phyloP scores from a whole-genome alignment of 2,113 vertebrate species.

The Thunnus thynnus region DNA sequence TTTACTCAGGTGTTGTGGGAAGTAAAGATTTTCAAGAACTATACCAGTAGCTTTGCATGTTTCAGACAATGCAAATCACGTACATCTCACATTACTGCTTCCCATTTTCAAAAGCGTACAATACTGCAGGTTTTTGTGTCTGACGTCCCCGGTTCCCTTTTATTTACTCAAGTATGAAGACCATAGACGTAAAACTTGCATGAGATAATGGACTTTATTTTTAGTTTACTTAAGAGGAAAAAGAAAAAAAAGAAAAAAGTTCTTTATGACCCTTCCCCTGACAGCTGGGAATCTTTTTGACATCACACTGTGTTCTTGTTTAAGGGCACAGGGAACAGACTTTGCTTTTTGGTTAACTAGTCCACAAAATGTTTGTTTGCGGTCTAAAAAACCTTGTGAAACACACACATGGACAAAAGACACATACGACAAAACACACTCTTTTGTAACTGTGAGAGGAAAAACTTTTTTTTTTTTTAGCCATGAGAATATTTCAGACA shows the following conservation, averaged over 20 bases:
- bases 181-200: neutral
- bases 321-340: neutral
- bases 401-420: constrained; percentile 1
- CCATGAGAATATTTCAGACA: neutral
- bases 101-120: neutral
- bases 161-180: neutral
- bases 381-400: constrained; percentile 13
- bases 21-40: neutral
- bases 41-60: neutral
- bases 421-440: neutral
- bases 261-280: neutral
- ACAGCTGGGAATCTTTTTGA: constrained; percentile 8
- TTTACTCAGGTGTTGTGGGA: too few species aligned
- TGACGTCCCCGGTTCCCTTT: neutral
- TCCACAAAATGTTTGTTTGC: constrained; percentile 25
- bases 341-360: constrained; percentile 18
- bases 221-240: neutral
- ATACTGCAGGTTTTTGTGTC: neutral
- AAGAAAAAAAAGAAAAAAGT: neutral
- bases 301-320: neutral
- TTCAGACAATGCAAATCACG: neutral
- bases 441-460: neutral
- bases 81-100: neutral
- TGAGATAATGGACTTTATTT: neutral
- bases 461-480: neutral